Conservation (phyloP, 2,888 invertebrate species). For the Osmoderma eremita region DNA sequence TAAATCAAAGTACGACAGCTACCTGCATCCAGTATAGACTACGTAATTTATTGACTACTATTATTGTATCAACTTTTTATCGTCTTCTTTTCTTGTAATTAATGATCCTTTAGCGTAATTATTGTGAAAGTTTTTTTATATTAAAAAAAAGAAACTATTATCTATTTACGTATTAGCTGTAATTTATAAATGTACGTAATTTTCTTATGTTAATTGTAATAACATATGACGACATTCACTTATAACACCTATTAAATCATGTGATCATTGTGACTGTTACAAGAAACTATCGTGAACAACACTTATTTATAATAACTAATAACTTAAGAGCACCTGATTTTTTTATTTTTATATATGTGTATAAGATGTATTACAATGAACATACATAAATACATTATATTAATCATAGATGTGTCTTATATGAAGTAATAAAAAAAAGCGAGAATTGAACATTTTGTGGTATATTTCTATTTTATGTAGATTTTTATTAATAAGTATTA, state of each 20-base stretch:
- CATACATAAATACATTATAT: conserved; percentile 18
- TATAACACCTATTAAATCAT: conserved; percentile 20
- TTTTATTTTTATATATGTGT: conserved; percentile 36
- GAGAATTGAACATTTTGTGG: conserved; percentile 13
- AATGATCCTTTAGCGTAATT: conserved; percentile 14
- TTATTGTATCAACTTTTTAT: conserved; percentile 27
- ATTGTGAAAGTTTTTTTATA: conserved; percentile 12
- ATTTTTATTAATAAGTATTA: background rate
- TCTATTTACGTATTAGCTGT: conserved; percentile 5
- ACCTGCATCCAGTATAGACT: conserved; percentile 84
- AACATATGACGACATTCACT: conserved; percentile 29
- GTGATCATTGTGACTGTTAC: conserved; percentile 33
- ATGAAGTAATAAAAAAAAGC: conserved; percentile 10
- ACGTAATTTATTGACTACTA: conserved; percentile 29
- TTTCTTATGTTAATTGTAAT: conserved; percentile 13
- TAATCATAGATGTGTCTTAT: conserved; percentile 31
- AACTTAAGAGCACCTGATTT: conserved; percentile 33
- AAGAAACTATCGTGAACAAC: conserved; percentile 29
- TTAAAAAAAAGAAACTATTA: conserved; percentile 9
- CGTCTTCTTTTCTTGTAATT: conserved; percentile 9
- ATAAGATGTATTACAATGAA: conserved; percentile 13
- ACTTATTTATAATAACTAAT: conserved; percentile 28
- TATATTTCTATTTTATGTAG: conserved; percentile 26
- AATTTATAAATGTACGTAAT: conserved; percentile 32
- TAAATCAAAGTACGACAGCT: conserved; percentile 81